Percentiles rank a stretch among this genome's conserved stretches.
These are phyloP conservation scores for Pituophis catenifer DNA, from an alignment of 2,113 vertebrate genomes.

Conservation along the genomic window DNA sequence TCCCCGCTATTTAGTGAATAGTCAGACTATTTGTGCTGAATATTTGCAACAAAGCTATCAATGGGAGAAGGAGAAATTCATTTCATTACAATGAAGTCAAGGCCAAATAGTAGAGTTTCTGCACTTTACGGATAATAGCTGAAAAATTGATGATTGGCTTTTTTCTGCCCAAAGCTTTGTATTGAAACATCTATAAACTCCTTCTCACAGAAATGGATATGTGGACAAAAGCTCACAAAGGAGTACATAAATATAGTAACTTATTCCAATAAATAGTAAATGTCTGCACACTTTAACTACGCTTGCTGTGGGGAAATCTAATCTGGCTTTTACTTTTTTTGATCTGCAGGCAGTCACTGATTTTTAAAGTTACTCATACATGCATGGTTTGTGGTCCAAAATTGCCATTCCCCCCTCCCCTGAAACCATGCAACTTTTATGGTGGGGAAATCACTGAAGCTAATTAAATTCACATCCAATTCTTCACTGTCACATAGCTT, in stretches of 20 bases:
- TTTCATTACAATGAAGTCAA: background rate
- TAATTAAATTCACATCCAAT: background rate
- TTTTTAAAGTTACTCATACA: background rate
- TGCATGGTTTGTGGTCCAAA: background rate
- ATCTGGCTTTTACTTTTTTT: background rate
- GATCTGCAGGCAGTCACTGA: background rate
- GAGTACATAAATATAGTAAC: slow-evolving; percentile 26
- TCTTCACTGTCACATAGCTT: background rate
- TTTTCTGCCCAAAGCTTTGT: background rate
- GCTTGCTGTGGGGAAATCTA: background rate
- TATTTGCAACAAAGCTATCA: background rate
- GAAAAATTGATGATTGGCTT: background rate
- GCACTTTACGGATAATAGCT: background rate
- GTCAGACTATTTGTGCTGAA: background rate
- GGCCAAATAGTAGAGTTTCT: background rate
- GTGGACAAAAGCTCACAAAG: background rate
- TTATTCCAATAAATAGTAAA: slow-evolving; percentile 32
- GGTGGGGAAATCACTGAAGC: background rate
- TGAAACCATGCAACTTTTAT: background rate
- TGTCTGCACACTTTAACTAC: background rate
- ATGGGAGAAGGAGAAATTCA: background rate
- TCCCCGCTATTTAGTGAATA: background rate
- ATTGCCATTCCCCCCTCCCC: background rate
- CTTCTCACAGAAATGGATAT: slow-evolving; percentile 10
- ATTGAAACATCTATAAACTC: slow-evolving; percentile 9